Evolutionary conservation across 2,888 invertebrate species (phyloP).

Genomic region (Ashinkailepas kermadecensis): DNA sequence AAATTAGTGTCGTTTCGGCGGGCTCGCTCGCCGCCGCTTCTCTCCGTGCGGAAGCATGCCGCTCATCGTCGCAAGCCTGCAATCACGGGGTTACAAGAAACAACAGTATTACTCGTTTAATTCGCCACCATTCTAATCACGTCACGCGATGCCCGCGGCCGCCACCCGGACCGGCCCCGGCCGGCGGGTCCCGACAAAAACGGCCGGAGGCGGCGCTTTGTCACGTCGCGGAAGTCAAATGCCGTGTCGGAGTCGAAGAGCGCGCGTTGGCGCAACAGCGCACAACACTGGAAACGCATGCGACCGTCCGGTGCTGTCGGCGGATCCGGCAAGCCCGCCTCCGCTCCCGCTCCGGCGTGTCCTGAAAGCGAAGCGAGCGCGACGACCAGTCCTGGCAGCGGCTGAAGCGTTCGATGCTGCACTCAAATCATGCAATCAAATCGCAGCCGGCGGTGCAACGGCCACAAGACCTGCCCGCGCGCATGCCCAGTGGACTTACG

Average conservation of each 20-base stretch:
- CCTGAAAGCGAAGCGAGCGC: constrained; percentile 9
- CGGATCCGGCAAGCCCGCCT: too few species aligned
- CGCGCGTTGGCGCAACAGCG: not conserved
- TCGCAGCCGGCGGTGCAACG: not conserved
- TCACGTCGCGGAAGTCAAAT: not conserved
- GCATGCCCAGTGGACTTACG: constrained; percentile 2
- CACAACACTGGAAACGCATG: constrained; percentile 21
- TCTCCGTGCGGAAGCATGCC: not conserved
- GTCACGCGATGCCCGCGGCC: not conserved
- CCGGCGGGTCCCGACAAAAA: not conserved
- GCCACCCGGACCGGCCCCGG: not conserved
- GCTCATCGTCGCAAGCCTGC: not conserved
- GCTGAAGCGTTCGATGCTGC: not conserved
- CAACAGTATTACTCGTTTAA: not conserved
- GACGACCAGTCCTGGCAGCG: not conserved
- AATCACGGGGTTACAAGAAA: not conserved
- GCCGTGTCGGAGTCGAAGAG: not conserved
- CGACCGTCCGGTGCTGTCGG: too few species aligned
- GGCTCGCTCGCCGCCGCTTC: not conserved
- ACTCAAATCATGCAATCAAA: too few species aligned
- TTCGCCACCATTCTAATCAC: constrained; percentile 2
- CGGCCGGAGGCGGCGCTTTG: not conserved
- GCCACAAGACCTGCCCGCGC: not conserved
- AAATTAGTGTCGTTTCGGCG: not conserved
- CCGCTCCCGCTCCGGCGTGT: not conserved